Evolutionary conservation across 2,797 vertebrate genomes (phyloP), one percentile per base, ranked within the genome.

Genomic region (Dromococcyx pavoninus): DNA sequence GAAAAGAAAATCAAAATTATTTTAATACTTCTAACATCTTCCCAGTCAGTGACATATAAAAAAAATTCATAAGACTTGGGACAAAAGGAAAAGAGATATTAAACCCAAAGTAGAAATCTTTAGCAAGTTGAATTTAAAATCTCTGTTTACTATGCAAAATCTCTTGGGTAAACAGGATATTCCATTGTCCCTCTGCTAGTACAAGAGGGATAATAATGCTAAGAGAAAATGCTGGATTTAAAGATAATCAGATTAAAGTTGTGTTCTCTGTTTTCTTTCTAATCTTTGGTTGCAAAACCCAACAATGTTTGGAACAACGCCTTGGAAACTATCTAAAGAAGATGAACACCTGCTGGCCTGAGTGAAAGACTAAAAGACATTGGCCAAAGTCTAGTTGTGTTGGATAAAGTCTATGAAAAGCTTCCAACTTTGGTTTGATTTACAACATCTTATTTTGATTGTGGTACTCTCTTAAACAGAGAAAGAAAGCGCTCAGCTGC

Each of bases 181-280:
- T 80, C 23, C 51, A 66, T 91, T 93, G 81, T 91, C 82, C 51
- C 21, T 81, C 74, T 57, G 37, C 77, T 75, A 81, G 62, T 78
- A 90, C 23, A 70, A 81, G 58, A 81, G n/a, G 24, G 54, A 91
- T 74, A 87, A 81, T 69, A 91, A 93, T 93, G 56, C 73, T 50
- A 84, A 89, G 48, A 60, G 70, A 93, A 62, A 94, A 84, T 82
- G 57, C 12, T 66, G 87, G 79, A 69, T 91, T 94, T 94, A 89
- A 91, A n/a, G 88, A 91, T 90, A 94, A 96, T 90, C 93, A 95
- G 83, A 94, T 93, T 86, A 94, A 62, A 41, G 14, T 50, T 62
- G 23, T 0, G 0, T 88, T 93, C 50, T 70, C 74, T 67, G 30
- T 58, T 87, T 80, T 51, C 28, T 50, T 88, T 84, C 66, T 84